phyloP scores from a whole-genome alignment of 1,140 invertebrate species.

The Diorhabda sublineata region DNA sequence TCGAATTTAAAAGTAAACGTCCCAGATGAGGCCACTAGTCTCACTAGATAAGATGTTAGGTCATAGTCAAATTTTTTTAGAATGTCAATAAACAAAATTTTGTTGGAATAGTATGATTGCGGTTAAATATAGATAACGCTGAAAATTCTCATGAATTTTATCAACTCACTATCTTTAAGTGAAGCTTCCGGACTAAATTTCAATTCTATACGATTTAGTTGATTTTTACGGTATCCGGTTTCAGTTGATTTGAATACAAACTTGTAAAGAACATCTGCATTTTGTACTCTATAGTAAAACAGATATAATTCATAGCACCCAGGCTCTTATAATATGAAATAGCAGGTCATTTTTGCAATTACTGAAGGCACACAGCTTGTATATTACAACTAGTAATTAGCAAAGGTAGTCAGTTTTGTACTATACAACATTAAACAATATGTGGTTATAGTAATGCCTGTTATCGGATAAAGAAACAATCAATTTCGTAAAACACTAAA shows the following conservation, averaged over 20 bases:
- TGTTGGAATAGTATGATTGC: too few relatives aligned
- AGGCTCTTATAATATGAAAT: conserved; percentile 44
- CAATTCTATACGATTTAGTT: too few relatives aligned
- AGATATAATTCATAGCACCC: conserved; percentile 45
- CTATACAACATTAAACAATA: conserved; percentile 46
- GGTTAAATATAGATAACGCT: too few relatives aligned
- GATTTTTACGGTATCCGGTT: too few relatives aligned
- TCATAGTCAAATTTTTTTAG: too few relatives aligned
- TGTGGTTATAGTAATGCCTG: conserved; percentile 23
- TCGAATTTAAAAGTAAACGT: too few relatives aligned
- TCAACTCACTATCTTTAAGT: too few relatives aligned
- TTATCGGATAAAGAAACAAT: conserved; percentile 1
- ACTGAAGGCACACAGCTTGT: conserved; percentile 48
- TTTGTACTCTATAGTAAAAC: conserved; percentile 38
- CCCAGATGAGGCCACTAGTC: too few relatives aligned
- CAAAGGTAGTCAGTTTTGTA: conserved; percentile 48
- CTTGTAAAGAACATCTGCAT: conserved; percentile 19
- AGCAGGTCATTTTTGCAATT: conserved; percentile 48
- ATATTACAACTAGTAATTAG: conserved; percentile 49
- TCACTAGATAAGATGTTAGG: too few relatives aligned
- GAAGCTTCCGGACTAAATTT: too few relatives aligned
- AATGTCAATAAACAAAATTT: too few relatives aligned
- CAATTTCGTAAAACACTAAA: conserved; percentile 1
- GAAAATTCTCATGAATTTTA: too few relatives aligned
- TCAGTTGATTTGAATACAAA: conserved; percentile 19